phyloP scores from a whole-genome alignment of 2,113 vertebrate species.

The Lagopus leucura region DNA sequence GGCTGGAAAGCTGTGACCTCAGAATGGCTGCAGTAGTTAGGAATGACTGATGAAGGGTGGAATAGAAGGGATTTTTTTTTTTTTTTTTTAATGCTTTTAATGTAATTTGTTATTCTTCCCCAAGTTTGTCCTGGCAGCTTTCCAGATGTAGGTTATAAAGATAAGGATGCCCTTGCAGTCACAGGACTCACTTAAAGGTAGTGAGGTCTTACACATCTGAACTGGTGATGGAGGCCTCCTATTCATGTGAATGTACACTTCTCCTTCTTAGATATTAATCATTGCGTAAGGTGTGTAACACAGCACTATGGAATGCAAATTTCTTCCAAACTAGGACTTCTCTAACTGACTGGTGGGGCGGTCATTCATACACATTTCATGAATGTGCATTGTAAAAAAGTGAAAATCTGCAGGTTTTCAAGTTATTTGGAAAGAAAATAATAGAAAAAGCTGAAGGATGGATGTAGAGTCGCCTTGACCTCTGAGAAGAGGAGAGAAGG shows the following conservation, averaged over 20 bases:
- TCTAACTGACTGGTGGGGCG: fast-evolving
- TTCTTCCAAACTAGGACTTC: neutral
- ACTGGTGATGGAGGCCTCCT: neutral
- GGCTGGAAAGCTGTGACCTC: neutral
- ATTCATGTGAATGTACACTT: neutral
- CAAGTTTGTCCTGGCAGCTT: neutral
- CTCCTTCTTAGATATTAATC: neutral
- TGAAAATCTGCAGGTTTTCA: neutral
- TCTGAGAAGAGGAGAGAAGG: neutral
- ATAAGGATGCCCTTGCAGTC: neutral
- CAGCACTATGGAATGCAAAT: neutral
- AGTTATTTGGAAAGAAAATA: neutral
- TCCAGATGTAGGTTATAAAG: neutral
- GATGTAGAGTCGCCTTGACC: neutral
- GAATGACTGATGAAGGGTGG: neutral
- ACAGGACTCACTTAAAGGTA: neutral
- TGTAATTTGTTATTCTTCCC: neutral
- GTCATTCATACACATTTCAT: neutral
- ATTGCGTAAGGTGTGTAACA: neutral
- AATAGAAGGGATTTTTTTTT: neutral
- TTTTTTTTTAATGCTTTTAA: neutral
- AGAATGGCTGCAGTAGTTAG: neutral
- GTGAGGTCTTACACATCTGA: neutral
- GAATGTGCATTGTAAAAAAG: neutral
- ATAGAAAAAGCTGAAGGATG: neutral